Conservation (phyloP, 2,797 vertebrate genomes). For the Rhinatrema bivittatum region DNA sequence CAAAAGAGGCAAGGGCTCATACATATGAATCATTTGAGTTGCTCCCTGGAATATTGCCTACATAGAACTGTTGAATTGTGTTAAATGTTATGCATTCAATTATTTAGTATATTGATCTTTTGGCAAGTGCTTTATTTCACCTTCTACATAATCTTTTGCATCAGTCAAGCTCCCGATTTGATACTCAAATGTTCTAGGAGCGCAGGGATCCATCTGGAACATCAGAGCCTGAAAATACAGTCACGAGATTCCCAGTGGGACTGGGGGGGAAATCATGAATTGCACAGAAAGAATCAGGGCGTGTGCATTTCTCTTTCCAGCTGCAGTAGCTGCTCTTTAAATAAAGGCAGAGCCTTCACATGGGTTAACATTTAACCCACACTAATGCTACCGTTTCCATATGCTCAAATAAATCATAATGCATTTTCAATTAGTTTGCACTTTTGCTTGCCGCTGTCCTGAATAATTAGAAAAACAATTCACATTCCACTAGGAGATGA, state of each 20-base stretch:
- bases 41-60: not conserved
- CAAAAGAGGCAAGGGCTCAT: not conserved
- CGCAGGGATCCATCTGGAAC: not conserved
- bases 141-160: not conserved
- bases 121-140: not conserved
- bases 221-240: not conserved
- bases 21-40: too few species aligned
- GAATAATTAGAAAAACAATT: conserved; percentile 70
- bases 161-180: not conserved
- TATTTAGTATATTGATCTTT: not conserved
- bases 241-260: not conserved
- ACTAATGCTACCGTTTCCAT: conserved; percentile 28
- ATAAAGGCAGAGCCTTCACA: conserved; percentile 16
- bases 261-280: conserved; percentile 11
- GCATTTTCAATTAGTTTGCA: conserved; percentile 62
- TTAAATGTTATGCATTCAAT: not conserved
- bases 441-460: conserved; percentile 50
- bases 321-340: conserved; percentile 6
- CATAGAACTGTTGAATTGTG: not conserved
- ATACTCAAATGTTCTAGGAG: not conserved
- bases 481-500: conserved; percentile 51
- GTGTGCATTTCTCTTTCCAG: too few species aligned
- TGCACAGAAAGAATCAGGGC: not conserved
- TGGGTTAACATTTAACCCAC: conserved; percentile 44
- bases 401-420: conserved; percentile 50